Base-by-base conservation (phyloP, 2,113 vertebrate genomes). In the Dryoscopus gambensis region DNA sequence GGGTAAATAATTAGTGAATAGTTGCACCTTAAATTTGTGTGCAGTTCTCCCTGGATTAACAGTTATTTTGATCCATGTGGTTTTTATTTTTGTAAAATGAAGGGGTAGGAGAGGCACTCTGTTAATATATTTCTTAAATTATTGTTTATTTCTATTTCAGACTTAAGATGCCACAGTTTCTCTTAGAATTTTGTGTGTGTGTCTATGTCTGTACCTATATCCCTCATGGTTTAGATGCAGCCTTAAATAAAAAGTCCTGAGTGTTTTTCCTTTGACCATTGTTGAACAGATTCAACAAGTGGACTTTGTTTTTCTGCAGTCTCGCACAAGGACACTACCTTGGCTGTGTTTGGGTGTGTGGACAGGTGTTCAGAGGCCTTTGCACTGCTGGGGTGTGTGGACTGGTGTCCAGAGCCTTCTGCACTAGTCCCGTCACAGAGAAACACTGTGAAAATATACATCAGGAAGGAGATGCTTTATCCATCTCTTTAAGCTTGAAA, bases 281-380 rank as follows among this genome's bases (percentile, higher is more conserved):
- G 84, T 79, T 76, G 84, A 68, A 35, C 23, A 68, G 44, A 56
- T 64, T 86, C 69, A 68, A 75, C 93, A 87, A 84, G 68, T 78
- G 68, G 55, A 44, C 39, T 74, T 77, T 46, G 59, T 65, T 21
- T 74, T 82, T 63, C 81, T 27, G 27, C 17, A 12, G 18, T 25
- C n/a, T 39, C 17, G 40, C 78, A 28, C 16, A 11, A 19, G 20
- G 30, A 6, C 0, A 0, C 31, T 42, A 73, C 44, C 2, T 11
- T 37, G 60, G 27, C 52, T 30, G 42, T 15, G 22, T 30, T 42
- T 64, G 56, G 55, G 52, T 50, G 33, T 40, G 30, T 11, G 60
- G 70, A 24, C 22, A 47, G 68, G 39, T 67, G 57, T 52, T 46
- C 1, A 1, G 71, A 86, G 70, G 39, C 33, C 69, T 49, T 31